Conservation (phyloP, 2,113 vertebrate genomes). For the Apeltes quadracus region DNA sequence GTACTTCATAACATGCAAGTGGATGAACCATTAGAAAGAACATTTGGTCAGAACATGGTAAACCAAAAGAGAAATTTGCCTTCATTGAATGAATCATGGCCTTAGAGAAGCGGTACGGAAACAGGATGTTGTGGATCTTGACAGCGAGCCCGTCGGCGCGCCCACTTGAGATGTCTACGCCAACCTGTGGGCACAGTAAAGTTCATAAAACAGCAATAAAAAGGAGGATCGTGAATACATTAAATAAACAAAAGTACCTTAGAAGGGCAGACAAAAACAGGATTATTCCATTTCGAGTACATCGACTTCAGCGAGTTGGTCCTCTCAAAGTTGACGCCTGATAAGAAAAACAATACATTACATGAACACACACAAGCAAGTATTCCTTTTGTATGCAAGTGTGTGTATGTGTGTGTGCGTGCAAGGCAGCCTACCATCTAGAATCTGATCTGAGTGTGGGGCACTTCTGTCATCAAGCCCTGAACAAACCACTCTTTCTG, state of each 20-base stretch:
- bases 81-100: slow-evolving; percentile 95
- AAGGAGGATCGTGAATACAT: background rate
- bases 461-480: slow-evolving; percentile 84
- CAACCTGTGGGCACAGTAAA: slow-evolving; percentile 80
- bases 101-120: slow-evolving; percentile 96
- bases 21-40: background rate
- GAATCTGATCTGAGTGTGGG: slow-evolving; percentile 12
- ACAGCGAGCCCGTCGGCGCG: slow-evolving; percentile 88
- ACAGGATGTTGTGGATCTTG: slow-evolving; percentile 94
- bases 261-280: slow-evolving; percentile 89
- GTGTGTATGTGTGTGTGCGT: background rate
- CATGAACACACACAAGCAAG: background rate
- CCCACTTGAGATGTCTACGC: slow-evolving; percentile 86
- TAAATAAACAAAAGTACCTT: slow-evolving; percentile 71
- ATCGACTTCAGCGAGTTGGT: slow-evolving; percentile 81
- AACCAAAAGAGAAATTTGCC: slow-evolving; percentile 70
- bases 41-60: background rate
- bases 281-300: slow-evolving; percentile 93
- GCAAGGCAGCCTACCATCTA: background rate
- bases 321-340: slow-evolving; percentile 65
- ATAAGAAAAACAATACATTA: slow-evolving; percentile 42
- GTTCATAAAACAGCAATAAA: background rate
- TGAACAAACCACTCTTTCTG: slow-evolving; percentile 82
- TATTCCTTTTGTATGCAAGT: background rate
- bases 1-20: background rate